Evolutionary conservation across 92 coral and sea anemone species (phyloP).

Genomic region (Porites divaricata): DNA sequence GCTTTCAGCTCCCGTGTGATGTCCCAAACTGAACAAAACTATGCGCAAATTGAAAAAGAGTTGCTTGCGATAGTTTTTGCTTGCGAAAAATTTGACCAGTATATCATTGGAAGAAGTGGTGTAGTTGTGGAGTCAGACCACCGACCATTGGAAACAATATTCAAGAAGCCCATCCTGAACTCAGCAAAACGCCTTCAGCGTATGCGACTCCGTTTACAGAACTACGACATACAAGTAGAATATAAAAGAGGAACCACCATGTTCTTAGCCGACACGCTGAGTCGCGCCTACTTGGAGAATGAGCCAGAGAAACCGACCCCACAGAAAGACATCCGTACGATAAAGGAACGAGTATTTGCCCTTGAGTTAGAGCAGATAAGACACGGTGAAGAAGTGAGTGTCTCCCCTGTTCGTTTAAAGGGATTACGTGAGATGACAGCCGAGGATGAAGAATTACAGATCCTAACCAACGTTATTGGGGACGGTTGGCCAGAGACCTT

Average conservation of each 20-base stretch:
- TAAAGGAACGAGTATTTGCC: constrained; percentile 22
- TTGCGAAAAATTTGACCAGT: constrained; percentile 50
- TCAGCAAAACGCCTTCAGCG: constrained; percentile 59
- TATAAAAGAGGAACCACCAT: constrained; percentile 42
- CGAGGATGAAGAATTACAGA: constrained; percentile 39
- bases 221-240: constrained; percentile 46
- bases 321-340: constrained; percentile 13
- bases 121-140: constrained; percentile 62
- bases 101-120: constrained; percentile 40
- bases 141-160: constrained; percentile 54
- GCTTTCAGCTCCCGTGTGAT: constrained; percentile 51
- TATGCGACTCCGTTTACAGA: constrained; percentile 53
- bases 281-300: constrained; percentile 20
- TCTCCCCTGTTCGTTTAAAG: constrained; percentile 10
- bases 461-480: constrained; percentile 29
- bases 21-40: constrained; percentile 31
- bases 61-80: constrained; percentile 48
- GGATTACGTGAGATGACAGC: constrained; percentile 27
- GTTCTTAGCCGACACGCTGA: constrained; percentile 28
- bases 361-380: constrained; percentile 36
- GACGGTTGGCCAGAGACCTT: constrained; percentile 46
- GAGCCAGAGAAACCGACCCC: background rate
- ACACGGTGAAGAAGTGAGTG: constrained; percentile 28
- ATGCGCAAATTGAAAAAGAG: constrained; percentile 53
- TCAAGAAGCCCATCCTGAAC: constrained; percentile 54